Evolutionary conservation across 2,113 vertebrate species (phyloP), one percentile per base, ranked within the genome.

Genomic region (Ceyx cyanopectus): DNA sequence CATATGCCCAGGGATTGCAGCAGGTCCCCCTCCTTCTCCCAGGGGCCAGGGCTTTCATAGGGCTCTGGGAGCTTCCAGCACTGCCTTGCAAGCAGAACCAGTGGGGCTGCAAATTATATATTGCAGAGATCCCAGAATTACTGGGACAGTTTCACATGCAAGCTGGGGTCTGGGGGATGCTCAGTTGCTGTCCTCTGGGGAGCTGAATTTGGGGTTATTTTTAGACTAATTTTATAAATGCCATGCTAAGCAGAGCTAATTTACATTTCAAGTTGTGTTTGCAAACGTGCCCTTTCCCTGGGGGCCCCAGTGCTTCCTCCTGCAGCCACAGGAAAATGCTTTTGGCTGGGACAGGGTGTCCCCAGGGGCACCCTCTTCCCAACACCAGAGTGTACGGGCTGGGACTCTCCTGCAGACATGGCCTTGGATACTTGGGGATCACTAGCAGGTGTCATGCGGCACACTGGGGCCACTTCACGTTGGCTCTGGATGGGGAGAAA

Each of bases 161-260:
- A 83, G 87, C 84, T 92, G 81, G 84, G 92, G 92, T 94, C 96
- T 94, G 85, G 87, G 89, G 84, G 91, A 93, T 85, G 94, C 40
- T 96, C 70, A 60, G 75, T 82, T 79, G 62, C 34, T 91, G 89
- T 92, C 94, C 94, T 66, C 75, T 79, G 87, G 68, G 68, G 74
- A 91, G 81, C 63, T 83, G 81, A 80, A 74, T 94, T 92, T 74
- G 73, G 68, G 63, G 40, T 83, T 95, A 89, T 93, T 94, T 95
- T 94, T 85, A 85, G 79, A 21, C 29, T 26, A 50, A 40, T 63
- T 48, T 92, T 93, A 89, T 89, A 92, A 96, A 94, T 93, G 89
- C 65, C 16, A 9, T 11, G 46, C 60, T 53, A 58, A 91, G 79
- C n/a, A 81, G 54, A 89, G 65, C 65, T 85, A 76, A 88, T 93